These are phyloP conservation scores for Dunckerocampus dactyliophorus DNA, from an alignment of 2,113 vertebrate genomes.

Conservation along the genomic window DNA sequence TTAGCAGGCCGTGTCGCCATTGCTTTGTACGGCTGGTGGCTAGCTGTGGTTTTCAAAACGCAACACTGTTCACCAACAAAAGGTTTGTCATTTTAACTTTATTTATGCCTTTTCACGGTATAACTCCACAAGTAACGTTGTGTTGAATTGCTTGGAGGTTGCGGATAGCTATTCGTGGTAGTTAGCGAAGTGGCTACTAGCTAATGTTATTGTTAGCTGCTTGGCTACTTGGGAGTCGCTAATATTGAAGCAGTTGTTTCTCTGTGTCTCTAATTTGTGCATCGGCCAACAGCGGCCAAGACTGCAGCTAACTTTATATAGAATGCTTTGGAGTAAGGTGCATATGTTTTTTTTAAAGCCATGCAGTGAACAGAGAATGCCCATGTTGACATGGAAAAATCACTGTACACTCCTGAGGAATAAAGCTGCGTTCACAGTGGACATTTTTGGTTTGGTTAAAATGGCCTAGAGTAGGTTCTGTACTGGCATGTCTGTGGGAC, in stretches of 20 bases:
- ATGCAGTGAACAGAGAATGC: neutral
- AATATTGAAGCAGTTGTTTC: neutral
- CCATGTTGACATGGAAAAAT: no score
- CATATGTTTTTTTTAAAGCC: slow-evolving; percentile 34
- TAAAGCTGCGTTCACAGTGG: no score
- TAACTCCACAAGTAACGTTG: neutral
- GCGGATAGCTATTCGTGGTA: slow-evolving; percentile 43
- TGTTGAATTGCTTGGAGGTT: slow-evolving; percentile 32
- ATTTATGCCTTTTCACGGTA: neutral
- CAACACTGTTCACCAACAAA: slow-evolving; percentile 39
- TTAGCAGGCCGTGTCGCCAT: slow-evolving; percentile 68
- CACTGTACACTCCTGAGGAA: no score
- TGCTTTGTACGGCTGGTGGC: slow-evolving; percentile 62
- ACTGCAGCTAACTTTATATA: neutral
- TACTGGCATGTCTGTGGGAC: no score
- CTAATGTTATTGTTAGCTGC: slow-evolving; percentile 71
- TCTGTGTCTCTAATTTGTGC: slow-evolving; percentile 11
- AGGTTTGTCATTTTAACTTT: slow-evolving; percentile 57
- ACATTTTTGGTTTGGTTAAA: no score
- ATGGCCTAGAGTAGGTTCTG: no score
- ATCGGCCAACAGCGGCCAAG: slow-evolving; percentile 27
- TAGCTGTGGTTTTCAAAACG: slow-evolving; percentile 46
- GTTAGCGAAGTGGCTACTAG: slow-evolving; percentile 47
- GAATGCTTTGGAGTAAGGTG: no score
- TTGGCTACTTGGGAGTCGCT: slow-evolving; percentile 19